phyloP scores from a whole-genome alignment of 2,797 vertebrate species.

The Vipera latastei region DNA sequence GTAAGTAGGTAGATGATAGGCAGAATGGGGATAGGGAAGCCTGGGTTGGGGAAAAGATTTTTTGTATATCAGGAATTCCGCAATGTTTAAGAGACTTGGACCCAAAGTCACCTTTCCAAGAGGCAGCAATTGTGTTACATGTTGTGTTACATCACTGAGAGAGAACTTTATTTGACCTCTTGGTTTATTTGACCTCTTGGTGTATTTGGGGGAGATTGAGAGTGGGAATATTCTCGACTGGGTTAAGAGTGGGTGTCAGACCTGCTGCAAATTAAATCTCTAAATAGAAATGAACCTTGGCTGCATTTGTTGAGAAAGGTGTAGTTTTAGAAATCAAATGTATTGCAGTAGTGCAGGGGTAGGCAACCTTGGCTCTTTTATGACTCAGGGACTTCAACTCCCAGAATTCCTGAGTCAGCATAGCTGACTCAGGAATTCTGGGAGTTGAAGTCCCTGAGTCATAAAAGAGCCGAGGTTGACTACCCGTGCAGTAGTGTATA shows the following conservation, averaged over 20 bases:
- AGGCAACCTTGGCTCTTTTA: no score
- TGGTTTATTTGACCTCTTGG: not conserved
- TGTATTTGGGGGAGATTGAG: not conserved
- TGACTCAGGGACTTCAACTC: no score
- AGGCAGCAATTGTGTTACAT: not conserved
- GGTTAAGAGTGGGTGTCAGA: not conserved
- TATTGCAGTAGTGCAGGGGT: not conserved
- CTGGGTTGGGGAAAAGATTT: not conserved
- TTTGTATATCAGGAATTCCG: not conserved
- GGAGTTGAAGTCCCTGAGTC: no score
- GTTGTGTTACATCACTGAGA: not conserved
- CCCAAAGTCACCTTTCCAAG: not conserved
- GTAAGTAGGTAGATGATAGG: not conserved
- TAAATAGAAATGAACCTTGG: not conserved
- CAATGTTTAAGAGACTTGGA: not conserved
- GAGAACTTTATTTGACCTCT: not conserved
- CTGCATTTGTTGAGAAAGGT: not conserved
- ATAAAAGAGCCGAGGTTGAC: no score
- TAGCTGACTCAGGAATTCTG: no score
- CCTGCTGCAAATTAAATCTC: not conserved
- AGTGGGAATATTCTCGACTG: not conserved
- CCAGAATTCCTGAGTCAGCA: no score
- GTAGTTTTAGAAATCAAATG: not conserved
- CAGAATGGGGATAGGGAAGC: not conserved
- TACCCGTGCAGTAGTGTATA: not conserved